Conservation (phyloP, 1,140 invertebrate genomes). For the Propsilocerus akamusi region DNA sequence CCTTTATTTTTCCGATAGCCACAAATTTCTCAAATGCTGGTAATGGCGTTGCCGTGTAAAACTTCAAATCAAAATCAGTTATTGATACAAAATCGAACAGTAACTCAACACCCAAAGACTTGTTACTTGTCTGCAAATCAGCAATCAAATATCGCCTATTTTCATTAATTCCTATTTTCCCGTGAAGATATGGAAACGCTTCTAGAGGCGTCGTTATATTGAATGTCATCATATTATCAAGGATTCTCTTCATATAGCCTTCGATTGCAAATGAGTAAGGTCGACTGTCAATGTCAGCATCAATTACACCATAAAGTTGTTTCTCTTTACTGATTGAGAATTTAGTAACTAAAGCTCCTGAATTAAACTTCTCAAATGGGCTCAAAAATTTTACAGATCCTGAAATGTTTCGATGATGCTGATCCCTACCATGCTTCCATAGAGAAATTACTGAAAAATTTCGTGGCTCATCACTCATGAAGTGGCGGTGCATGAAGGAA, state of each 20-base stretch:
- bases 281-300: conserved; percentile 44
- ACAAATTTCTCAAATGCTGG: conserved; percentile 42
- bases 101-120: conserved; percentile 45
- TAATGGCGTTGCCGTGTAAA: conserved; percentile 49
- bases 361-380: conserved; percentile 40
- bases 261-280: conserved; percentile 39
- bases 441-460: conserved; percentile 31
- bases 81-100: conserved; percentile 33
- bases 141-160: conserved; percentile 46
- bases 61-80: conserved; percentile 47
- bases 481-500: conserved; percentile 20
- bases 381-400: conserved; percentile 32
- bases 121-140: conserved; percentile 39
- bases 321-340: conserved; percentile 35
- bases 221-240: conserved; percentile 42
- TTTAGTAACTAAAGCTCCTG: conserved; percentile 40
- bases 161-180: conserved; percentile 49
- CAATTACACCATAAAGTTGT: conserved; percentile 40
- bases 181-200: conserved; percentile 37
- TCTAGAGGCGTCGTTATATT: conserved; percentile 53
- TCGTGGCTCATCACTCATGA: conserved; percentile 18
- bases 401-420: conserved; percentile 28
- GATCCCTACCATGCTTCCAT: conserved; percentile 29
- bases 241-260: conserved; percentile 40
- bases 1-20: conserved; percentile 14